Conservation (phyloP, 1,140 invertebrate species). For the Drosophila arizonae region DNA sequence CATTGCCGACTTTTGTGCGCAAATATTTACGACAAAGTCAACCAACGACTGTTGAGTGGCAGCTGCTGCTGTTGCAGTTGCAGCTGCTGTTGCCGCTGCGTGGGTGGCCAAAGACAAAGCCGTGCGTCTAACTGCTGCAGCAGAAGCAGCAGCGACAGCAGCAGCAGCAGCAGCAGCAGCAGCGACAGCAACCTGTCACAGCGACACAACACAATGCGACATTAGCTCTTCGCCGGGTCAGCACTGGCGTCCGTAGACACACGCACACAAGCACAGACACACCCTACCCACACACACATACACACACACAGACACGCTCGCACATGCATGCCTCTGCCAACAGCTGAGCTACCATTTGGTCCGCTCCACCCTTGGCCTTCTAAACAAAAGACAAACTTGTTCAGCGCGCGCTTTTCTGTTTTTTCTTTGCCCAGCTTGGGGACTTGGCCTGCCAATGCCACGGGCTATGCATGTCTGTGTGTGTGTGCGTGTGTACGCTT, state of each 20-base stretch:
- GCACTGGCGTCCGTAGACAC: slow-evolving; percentile 5
- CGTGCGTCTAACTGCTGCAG: slow-evolving; percentile 64
- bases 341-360: not conserved
- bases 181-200: slow-evolving; percentile 76
- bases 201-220: slow-evolving; percentile 70
- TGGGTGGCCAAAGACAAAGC: slow-evolving; percentile 62
- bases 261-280: slow-evolving; percentile 1
- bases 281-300: slow-evolving; percentile 1
- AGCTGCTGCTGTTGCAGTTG: slow-evolving; percentile 48
- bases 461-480: slow-evolving; percentile 16
- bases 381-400: slow-evolving; percentile 75
- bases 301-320: not conserved
- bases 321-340: slow-evolving; percentile 42
- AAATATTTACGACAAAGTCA: slow-evolving; percentile 74
- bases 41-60: slow-evolving; percentile 47
- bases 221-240: slow-evolving; percentile 54
- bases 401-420: slow-evolving; percentile 31
- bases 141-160: slow-evolving; percentile 68
- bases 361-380: slow-evolving; percentile 56
- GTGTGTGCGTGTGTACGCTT: slow-evolving; percentile 12
- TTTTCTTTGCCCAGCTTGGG: slow-evolving; percentile 13
- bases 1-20: slow-evolving; percentile 79
- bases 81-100: slow-evolving; percentile 3
- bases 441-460: slow-evolving; percentile 52
- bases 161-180: slow-evolving; percentile 58